Evolutionary conservation across 2,113 vertebrate species (phyloP).

Genomic region (Lota lota): DNA sequence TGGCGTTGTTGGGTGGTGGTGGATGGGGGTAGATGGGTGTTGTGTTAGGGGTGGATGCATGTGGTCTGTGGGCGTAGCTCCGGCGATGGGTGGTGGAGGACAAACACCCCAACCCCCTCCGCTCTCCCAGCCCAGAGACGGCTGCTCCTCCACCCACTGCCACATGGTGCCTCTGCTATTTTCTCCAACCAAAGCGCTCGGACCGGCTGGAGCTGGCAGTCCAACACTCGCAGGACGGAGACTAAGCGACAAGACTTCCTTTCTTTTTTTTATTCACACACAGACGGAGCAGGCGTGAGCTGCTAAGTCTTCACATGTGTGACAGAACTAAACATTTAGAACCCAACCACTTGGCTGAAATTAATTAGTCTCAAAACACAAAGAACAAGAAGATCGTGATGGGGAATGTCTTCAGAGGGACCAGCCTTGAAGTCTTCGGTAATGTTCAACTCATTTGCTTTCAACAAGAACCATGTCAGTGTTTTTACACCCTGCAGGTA

Average conservation of each 20-base stretch:
- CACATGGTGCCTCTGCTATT: conserved; percentile 83
- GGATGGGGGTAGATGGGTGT: neutral
- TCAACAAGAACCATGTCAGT: too few species aligned
- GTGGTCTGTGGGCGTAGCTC: conserved; percentile 24
- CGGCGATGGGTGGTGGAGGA: too few species aligned
- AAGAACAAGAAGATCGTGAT: too few species aligned
- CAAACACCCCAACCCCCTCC: conserved; percentile 67
- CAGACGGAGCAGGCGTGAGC: neutral
- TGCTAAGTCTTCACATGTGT: too few species aligned
- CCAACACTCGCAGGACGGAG: conserved; percentile 34
- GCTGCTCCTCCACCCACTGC: conserved; percentile 79
- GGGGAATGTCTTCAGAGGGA: too few species aligned
- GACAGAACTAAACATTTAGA: too few species aligned
- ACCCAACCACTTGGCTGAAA: too few species aligned
- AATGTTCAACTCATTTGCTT: too few species aligned
- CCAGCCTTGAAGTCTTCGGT: too few species aligned
- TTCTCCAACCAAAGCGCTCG: conserved; percentile 75
- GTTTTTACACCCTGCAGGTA: too few species aligned
- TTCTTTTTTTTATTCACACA: conserved; percentile 13
- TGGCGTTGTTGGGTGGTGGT: conserved; percentile 10
- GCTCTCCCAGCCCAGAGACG: conserved; percentile 82
- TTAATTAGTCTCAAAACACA: too few species aligned
- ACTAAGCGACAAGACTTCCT: conserved; percentile 58
- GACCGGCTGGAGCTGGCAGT: conserved; percentile 77
- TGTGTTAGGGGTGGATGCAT: neutral